phyloP scores from a whole-genome alignment of 2,797 vertebrate species.

The Bryconaethiops microstoma region DNA sequence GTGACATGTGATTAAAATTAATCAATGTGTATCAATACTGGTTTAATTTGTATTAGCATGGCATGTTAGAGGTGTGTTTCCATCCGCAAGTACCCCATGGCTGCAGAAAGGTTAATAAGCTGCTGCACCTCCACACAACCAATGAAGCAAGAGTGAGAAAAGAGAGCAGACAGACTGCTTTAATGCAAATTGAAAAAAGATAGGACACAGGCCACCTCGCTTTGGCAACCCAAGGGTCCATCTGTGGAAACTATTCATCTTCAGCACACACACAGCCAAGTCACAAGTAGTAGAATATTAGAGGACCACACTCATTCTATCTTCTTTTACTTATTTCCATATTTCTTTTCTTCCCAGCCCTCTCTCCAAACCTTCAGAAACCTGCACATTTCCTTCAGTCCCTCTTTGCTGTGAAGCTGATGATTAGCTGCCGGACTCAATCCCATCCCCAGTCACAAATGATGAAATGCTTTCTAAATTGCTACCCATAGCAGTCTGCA shows the following conservation, averaged over 20 bases:
- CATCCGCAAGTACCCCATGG: constrained; percentile 68
- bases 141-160: constrained; percentile 54
- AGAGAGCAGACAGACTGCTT: constrained; percentile 53
- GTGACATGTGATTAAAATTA: constrained; percentile 71
- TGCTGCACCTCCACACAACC: constrained; percentile 65
- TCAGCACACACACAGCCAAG: background rate
- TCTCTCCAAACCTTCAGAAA: background rate
- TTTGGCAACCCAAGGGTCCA: constrained; percentile 29
- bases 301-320: background rate
- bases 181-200: constrained; percentile 67
- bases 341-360: background rate
- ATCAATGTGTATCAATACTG: constrained; percentile 69
- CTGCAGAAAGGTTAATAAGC: constrained; percentile 79
- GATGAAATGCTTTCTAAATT: constrained; percentile 68
- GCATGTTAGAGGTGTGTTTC: constrained; percentile 60
- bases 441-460: constrained; percentile 55
- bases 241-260: constrained; percentile 15
- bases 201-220: constrained; percentile 16
- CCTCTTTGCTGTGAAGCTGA: constrained; percentile 20
- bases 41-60: constrained; percentile 73
- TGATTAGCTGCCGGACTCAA: constrained; percentile 49
- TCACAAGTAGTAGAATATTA: background rate
- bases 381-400: background rate
- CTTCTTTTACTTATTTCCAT: background rate
- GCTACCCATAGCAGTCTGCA: constrained; percentile 48